Evolutionary conservation across 35 echinoderm and acorn worm genomes (phyloP), one percentile per base, ranked within the genome.

Genomic region (Acanthaster planci): DNA sequence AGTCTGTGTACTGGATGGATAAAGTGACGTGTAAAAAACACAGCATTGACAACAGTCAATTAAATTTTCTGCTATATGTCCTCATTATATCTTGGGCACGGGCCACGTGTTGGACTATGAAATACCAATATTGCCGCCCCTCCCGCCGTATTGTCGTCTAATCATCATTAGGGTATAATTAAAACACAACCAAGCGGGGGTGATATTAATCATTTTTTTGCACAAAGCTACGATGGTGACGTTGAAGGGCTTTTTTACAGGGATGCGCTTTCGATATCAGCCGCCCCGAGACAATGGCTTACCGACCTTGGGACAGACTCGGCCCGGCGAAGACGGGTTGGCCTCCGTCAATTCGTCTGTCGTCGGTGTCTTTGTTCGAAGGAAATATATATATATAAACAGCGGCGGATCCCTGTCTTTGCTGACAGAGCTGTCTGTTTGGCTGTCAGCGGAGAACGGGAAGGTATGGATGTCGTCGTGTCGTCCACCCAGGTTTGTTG

Each of bases 121-220:
- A 47, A 47, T 12, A 47, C 42, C 42, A 47, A 47, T 47, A 47
- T 47, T 47, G 12, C 4, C 42, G 12, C 12, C 42, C 42, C 42
- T 6, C n/a, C 42, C 42, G 42, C 42, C 42, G 4, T 47, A 47
- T 47, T 47, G 42, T 47, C 4, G 42, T 12, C 42, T 47, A 4
- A 47, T 47, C 42, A 47, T 72, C 64, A 72, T 72, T 72, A 72
- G 14, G 26, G 30, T 26, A 34, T 72, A 72, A 72, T 72, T 72
- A 72, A 72, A 72, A 72, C 64, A 72, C 64, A 72, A 72, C 29
- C 64, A 72, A 72, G 64, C 64, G 64, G 7, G 2, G 34, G 64
- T 72, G 30, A 72, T 72, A 1, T 23, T 26, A 27, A 12, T 72
- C 1, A 27, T 26, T 72, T 60, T 12, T 47, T 21, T 60, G 6